Base-by-base conservation (phyloP, 2,113 vertebrate genomes). In the Varanus komodoensis region DNA sequence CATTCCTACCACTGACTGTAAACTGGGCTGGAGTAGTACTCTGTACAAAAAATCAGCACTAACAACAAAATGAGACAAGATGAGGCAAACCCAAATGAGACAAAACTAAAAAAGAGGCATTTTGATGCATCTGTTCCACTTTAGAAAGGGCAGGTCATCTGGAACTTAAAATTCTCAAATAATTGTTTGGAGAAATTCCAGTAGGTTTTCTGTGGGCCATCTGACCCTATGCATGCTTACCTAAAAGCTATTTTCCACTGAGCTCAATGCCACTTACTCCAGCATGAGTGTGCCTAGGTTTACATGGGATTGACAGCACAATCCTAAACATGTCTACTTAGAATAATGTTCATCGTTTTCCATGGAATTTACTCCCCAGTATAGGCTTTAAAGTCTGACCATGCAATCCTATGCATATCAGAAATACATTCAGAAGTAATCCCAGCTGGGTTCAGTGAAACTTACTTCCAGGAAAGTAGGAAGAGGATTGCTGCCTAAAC, bases 401-500 rank as follows among this genome's bases (percentile, higher is more conserved):
- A 15, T 61, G 57, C 7, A 61, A 61, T 61, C 57, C 57, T 61
- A 61, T 61, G 57, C 57, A 61, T 61, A 15, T 61, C 57, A 44
- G 38, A 44, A 44, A 44, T 44, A 44, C 17, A 14, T 15, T 61
- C 57, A 61, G 57, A n/a, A n/a, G 32, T 73, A 34, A n/a, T 25
- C 11, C 29, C 27, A 2, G 8, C 48, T 32, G 29, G 54, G 79
- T 32, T 50, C 91, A 91, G 92, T 84, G 93, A 95, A 94, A 90
- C 90, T 90, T 93, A 93, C 92, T 95, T 86, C 92, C 93, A 96
- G 93, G 91, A 92, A 71, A 71, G 27, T 69, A 3, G 38, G 48
- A 79, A 75, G 23, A 25, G 92, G 89, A 93, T 89, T 92, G 92
- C 94, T 93, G 90, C 89, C 89, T 95, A 95, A 95, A 95, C 94